Conservation (phyloP, 2,797 vertebrate species). For the Protonibea diacanthus region DNA sequence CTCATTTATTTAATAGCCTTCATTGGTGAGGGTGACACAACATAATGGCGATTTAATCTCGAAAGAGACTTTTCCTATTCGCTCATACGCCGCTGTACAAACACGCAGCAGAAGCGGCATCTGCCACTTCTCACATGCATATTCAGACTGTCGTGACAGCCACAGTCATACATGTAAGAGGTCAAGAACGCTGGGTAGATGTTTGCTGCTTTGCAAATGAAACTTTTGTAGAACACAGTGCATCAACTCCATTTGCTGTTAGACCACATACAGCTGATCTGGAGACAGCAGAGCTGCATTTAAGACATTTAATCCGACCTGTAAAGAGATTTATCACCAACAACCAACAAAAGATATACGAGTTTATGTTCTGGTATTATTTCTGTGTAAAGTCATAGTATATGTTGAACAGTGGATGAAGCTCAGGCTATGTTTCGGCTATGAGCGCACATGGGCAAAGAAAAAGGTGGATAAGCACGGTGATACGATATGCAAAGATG, state of each 20-base stretch:
- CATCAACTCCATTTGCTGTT: neutral
- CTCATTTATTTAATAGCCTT: conserved; percentile 29
- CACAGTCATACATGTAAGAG: neutral
- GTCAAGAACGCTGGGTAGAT: neutral
- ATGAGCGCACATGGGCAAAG: no score
- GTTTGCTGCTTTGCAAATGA: neutral
- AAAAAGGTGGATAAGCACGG: no score
- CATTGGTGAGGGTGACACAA: conserved; percentile 30
- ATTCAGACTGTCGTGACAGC: neutral
- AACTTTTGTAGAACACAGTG: neutral
- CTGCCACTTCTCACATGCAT: neutral
- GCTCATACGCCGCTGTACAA: neutral
- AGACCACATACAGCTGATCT: neutral
- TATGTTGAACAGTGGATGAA: no score
- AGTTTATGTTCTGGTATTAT: no score
- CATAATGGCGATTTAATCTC: conserved; percentile 52
- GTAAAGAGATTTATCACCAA: neutral
- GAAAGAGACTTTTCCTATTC: conserved; percentile 34
- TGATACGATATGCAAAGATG: no score
- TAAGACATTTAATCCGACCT: neutral
- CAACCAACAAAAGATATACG: neutral
- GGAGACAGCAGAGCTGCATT: neutral
- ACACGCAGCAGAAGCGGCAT: neutral
- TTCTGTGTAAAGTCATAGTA: no score
- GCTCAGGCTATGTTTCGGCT: no score